These are phyloP conservation scores for Clitarchus hookeri DNA, from an alignment of 2,888 invertebrate species.

Conservation along the genomic window DNA sequence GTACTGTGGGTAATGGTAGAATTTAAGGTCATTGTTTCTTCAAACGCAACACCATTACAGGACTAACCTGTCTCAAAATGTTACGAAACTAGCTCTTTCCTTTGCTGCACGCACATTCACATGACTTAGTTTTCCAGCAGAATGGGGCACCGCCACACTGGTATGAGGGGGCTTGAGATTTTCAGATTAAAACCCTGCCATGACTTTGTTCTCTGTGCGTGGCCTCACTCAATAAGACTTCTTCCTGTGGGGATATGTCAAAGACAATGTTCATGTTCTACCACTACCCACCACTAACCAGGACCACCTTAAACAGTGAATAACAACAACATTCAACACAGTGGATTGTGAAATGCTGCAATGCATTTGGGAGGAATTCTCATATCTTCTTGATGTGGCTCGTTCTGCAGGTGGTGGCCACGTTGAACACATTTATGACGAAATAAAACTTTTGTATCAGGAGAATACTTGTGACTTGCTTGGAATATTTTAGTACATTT, in stretches of 20 bases:
- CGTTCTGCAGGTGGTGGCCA: constrained; percentile 18
- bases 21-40: not conserved
- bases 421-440: not conserved
- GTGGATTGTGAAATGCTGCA: not conserved
- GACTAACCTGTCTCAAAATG: constrained; percentile 19
- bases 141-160: not conserved
- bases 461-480: not conserved
- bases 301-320: not conserved
- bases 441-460: not conserved
- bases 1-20: not conserved
- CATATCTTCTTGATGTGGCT: not conserved
- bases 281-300: not conserved
- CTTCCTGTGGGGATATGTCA: constrained; percentile 57
- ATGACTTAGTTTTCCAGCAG: not conserved
- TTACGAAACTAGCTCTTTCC: not conserved
- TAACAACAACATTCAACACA: not conserved
- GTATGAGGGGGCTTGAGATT: not conserved
- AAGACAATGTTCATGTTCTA: constrained; percentile 17
- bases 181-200: not conserved
- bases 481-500: not conserved
- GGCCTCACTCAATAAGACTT: not conserved
- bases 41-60: not conserved
- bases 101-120: not conserved
- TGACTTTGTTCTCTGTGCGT: not conserved
- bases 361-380: not conserved